phyloP scores from a whole-genome alignment of 2,888 invertebrate species.

The Eupeodes luniger region DNA sequence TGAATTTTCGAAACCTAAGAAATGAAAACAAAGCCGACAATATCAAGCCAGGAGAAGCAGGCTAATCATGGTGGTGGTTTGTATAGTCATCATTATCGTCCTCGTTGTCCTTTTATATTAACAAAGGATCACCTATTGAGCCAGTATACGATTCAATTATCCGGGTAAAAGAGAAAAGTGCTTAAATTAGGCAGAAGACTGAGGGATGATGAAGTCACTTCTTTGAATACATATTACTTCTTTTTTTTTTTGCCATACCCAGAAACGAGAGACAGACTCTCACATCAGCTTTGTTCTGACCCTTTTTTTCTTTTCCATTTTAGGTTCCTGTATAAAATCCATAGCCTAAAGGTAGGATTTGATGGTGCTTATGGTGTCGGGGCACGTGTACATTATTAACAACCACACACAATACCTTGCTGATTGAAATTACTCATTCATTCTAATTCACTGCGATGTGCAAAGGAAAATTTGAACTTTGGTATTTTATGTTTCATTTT shows the following conservation, averaged over 20 bases:
- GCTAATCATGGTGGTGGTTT: slow-evolving; percentile 34
- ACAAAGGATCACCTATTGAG: slow-evolving; percentile 7
- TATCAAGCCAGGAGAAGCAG: background rate
- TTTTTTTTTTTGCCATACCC: background rate
- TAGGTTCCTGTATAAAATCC: background rate
- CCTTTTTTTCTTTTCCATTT: background rate
- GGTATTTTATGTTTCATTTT: slow-evolving; percentile 31
- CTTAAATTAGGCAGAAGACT: background rate
- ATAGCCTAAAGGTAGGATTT: background rate
- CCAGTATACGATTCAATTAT: background rate
- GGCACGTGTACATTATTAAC: slow-evolving; percentile 63
- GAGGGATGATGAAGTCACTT: background rate
- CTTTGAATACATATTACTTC: background rate
- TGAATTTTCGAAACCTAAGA: slow-evolving; percentile 48
- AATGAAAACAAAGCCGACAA: slow-evolving; percentile 8
- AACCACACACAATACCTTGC: slow-evolving; percentile 35
- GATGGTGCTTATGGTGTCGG: background rate
- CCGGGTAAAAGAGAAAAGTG: background rate
- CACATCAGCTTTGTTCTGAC: background rate
- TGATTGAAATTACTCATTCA: slow-evolving; percentile 23
- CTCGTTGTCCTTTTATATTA: slow-evolving; percentile 27
- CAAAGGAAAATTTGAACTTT: slow-evolving; percentile 41
- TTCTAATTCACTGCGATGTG: background rate
- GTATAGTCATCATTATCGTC: background rate
- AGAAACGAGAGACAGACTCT: slow-evolving; percentile 4